These are phyloP conservation scores for Acropora tenuis DNA, from an alignment of 64 coral and sea anemone species.

Conservation along the genomic window DNA sequence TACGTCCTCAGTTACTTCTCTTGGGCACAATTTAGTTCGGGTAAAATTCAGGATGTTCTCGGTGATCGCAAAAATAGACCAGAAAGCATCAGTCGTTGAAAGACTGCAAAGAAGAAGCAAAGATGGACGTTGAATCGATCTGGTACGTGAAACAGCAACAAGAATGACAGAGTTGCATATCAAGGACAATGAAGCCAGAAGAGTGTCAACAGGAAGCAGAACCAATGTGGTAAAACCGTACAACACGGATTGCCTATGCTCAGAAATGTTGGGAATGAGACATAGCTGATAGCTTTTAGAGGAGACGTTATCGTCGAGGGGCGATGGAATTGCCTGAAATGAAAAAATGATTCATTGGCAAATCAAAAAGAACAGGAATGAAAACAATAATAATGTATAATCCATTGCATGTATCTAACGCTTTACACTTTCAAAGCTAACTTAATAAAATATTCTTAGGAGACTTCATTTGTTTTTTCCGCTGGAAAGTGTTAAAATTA, in stretches of 20 bases:
- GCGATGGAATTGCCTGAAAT: neutral
- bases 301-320: neutral
- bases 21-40: neutral
- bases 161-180: neutral
- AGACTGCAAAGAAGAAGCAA: neutral
- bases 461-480: no score
- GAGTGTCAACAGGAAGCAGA: neutral
- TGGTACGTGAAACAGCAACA: neutral
- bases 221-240: neutral
- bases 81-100: neutral
- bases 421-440: no score
- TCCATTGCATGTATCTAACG: no score
- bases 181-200: neutral
- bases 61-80: neutral
- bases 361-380: neutral
- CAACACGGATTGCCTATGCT: neutral
- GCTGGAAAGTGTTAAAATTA: no score
- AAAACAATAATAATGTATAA: no score
- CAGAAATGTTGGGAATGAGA: neutral
- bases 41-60: neutral
- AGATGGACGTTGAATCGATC: conserved; percentile 1
- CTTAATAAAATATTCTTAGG: no score
- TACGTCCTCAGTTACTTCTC: neutral
- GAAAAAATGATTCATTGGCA: neutral
- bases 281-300: neutral